Evolutionary conservation across 1,140 invertebrate species (phyloP), one percentile per base, ranked within the genome.

Genomic region (Bombus confusus): DNA sequence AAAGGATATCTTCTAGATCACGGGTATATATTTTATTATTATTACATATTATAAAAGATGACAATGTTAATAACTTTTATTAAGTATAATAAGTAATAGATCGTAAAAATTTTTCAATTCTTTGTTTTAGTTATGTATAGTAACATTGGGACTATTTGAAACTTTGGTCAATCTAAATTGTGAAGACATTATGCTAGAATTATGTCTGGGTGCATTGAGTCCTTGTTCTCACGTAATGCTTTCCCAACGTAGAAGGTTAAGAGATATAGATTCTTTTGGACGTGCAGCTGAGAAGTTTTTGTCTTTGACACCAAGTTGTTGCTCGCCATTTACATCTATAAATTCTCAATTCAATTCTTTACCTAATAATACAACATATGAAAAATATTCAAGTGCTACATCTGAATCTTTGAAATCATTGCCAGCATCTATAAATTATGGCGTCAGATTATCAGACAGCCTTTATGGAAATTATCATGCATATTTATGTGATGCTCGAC

Each of bases 101-200:
- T 57, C 64, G 28, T 34, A 78, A 13, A 66, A 72, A 22, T 37
- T 22, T 72, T 77, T 73, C 9, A n/a, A 73, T 52, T 82, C 59
- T 34, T 88, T 92, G 91, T 95, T 96, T 82, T 95, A 99, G 97
- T 95, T 99, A 15, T 98, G 98, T 88, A 96, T 99, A 86, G 98
- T 99, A 3, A 98, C 98, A 0, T 94, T 99, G 87, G 97, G 98
- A 0, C 93, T 99, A 15, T 98, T 99, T 93, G 97, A 98, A 94
- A 99, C 98, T 0, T 95, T 99, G 78, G 96, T 99, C 41, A 97
- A 98, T 91, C 95, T 99, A 68, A 98, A 99, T 93, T 99, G 98
- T 95, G 99, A 99, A 95, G 99, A 99, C 94, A 96, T 99, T n/a
- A 98, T 99, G 97, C 96, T 99, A 90, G 98, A 99, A 92, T 95